Conservation (phyloP, 2,797 vertebrate species). For the Chelon labrosus region DNA sequence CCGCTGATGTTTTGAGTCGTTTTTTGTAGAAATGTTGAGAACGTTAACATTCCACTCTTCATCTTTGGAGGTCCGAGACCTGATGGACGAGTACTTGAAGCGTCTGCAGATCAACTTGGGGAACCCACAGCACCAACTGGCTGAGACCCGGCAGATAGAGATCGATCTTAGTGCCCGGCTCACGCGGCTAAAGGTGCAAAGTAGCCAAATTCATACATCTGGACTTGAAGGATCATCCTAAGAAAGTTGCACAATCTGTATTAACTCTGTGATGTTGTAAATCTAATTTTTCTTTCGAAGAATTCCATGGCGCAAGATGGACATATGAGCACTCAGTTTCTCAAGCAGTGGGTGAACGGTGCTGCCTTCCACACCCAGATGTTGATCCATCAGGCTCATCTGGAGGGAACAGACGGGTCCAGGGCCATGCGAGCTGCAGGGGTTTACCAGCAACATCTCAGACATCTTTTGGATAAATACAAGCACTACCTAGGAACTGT, state of each 20-base stretch:
- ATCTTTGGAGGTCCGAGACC: neutral
- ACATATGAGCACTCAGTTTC: neutral
- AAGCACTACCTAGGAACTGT: neutral
- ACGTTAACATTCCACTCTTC: no score
- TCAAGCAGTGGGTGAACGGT: slow-evolving; percentile 43
- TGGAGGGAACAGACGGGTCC: neutral
- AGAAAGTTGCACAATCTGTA: no score
- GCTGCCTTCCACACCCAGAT: slow-evolving; percentile 45
- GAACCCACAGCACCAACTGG: neutral
- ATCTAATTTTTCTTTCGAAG: neutral
- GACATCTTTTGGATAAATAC: neutral
- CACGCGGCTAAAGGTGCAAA: neutral
- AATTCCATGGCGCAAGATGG: slow-evolving; percentile 12
- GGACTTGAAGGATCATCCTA: neutral
- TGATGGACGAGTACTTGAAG: neutral
- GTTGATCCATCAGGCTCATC: slow-evolving; percentile 39
- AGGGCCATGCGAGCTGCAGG: neutral
- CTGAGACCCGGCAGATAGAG: neutral
- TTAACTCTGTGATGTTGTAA: neutral
- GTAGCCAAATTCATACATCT: neutral
- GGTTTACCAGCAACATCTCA: slow-evolving; percentile 17
- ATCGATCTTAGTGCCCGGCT: neutral
- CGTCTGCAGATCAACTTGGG: neutral
- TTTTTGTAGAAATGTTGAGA: no score
- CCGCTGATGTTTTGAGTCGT: no score